phyloP scores from a whole-genome alignment of 2,113 vertebrate genomes.

The Alethe castanea region DNA sequence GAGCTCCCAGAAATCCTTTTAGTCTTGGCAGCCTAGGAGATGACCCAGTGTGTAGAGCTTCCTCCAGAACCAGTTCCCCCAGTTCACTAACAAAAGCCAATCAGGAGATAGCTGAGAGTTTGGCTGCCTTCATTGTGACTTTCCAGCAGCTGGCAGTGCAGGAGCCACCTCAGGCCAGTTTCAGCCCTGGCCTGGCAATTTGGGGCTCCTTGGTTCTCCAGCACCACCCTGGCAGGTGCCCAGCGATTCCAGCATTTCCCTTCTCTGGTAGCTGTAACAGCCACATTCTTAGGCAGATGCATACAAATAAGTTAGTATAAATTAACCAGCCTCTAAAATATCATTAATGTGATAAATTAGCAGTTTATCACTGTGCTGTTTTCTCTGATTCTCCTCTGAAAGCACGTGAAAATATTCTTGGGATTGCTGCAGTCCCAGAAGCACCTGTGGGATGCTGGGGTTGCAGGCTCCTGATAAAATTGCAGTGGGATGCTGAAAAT shows the following conservation, averaged over 20 bases:
- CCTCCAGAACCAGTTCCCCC: background rate
- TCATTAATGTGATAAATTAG: background rate
- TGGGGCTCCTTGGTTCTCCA: accelerated
- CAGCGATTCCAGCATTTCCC: accelerated
- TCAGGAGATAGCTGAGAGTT: background rate
- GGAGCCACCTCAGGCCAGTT: background rate
- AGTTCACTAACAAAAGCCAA: background rate
- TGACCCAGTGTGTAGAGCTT: background rate
- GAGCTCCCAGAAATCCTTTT: background rate
- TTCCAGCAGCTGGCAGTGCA: background rate
- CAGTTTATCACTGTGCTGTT: background rate
- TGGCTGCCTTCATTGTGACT: background rate
- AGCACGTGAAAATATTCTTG: background rate
- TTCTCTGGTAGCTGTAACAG: background rate
- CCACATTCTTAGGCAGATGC: background rate
- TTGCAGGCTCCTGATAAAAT: background rate
- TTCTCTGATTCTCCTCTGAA: background rate
- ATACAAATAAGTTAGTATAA: background rate
- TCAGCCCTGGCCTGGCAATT: accelerated
- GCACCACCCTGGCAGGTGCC: accelerated
- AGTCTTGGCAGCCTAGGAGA: background rate
- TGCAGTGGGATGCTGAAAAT: background rate
- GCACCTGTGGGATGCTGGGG: accelerated
- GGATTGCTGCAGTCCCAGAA: background rate
- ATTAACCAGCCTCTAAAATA: background rate